These are phyloP conservation scores for Pantherophis guttatus DNA, from an alignment of 2,113 vertebrate species.

Conservation along the genomic window DNA sequence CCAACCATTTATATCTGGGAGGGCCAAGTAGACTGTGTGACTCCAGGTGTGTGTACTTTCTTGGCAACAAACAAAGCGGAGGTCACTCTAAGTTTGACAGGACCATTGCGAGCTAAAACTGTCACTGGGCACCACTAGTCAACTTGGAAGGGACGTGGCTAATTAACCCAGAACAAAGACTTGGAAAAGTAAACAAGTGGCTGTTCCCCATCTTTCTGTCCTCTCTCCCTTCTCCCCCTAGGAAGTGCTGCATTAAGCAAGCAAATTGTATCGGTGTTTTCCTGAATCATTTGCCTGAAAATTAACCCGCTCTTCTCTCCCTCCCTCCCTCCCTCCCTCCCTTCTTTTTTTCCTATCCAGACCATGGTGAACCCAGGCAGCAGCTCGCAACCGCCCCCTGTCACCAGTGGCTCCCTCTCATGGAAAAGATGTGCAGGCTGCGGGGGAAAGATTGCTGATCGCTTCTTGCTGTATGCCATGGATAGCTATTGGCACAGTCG, in stretches of 20 bases:
- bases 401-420: slow-evolving; percentile 89
- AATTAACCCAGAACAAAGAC: slow-evolving; percentile 66
- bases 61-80: slow-evolving; percentile 24
- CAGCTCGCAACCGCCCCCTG: slow-evolving; percentile 89
- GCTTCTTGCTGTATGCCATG: slow-evolving; percentile 98
- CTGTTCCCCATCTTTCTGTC: slow-evolving; percentile 28
- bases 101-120: slow-evolving; percentile 57
- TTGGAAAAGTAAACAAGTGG: slow-evolving; percentile 63
- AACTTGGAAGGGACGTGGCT: slow-evolving; percentile 57
- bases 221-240: background rate
- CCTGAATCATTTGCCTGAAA: slow-evolving; percentile 35
- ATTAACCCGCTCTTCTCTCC: slow-evolving; percentile 49
- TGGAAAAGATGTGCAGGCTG: slow-evolving; percentile 98
- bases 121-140: slow-evolving; percentile 46
- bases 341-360: slow-evolving; percentile 41
- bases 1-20: slow-evolving; percentile 9
- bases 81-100: slow-evolving; percentile 48
- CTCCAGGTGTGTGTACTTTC: slow-evolving; percentile 38
- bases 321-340: background rate
- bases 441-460: slow-evolving; percentile 96
- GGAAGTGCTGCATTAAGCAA: slow-evolving; percentile 24
- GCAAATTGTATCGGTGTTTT: slow-evolving; percentile 26
- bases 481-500: slow-evolving; percentile 99
- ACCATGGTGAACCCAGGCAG: slow-evolving; percentile 97
- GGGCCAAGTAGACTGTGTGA: slow-evolving; percentile 11